Conservation (phyloP, 2,888 invertebrate genomes). For the Euplagia quadripunctaria region DNA sequence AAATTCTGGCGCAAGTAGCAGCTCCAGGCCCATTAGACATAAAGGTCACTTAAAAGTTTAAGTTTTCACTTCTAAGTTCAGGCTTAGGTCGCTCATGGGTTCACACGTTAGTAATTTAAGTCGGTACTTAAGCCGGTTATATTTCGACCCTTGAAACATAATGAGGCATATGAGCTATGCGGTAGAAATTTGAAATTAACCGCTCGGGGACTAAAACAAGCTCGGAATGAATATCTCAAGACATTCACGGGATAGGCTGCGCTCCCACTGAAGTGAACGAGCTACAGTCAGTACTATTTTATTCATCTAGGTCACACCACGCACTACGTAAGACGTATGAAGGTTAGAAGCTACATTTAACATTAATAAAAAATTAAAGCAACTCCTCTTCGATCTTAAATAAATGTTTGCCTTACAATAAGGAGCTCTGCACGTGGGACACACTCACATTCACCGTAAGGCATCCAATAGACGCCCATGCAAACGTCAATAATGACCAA, state of each 20-base stretch:
- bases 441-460: not conserved
- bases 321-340: not conserved
- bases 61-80: too few species aligned
- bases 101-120: constrained; percentile 55
- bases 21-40: constrained; percentile 31
- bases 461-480: too few species aligned
- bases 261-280: not conserved
- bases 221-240: constrained; percentile 25
- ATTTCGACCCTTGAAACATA: constrained; percentile 58
- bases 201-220: constrained; percentile 46
- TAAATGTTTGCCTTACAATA: not conserved
- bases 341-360: not conserved
- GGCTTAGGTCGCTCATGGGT: constrained; percentile 40
- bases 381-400: not conserved
- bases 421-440: not conserved
- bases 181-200: constrained; percentile 62
- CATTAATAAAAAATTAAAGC: not conserved
- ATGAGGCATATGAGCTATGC: constrained; percentile 60
- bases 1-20: constrained; percentile 20
- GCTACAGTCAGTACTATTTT: not conserved
- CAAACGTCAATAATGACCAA: too few species aligned
- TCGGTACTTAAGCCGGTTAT: constrained; percentile 58
- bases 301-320: not conserved
- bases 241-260: constrained; percentile 6
- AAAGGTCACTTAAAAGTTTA: constrained; percentile 34